Percentiles rank a stretch among this genome's conserved stretches.
Conservation (phyloP, 2,797 vertebrate genomes). For the Betta splendens region DNA sequence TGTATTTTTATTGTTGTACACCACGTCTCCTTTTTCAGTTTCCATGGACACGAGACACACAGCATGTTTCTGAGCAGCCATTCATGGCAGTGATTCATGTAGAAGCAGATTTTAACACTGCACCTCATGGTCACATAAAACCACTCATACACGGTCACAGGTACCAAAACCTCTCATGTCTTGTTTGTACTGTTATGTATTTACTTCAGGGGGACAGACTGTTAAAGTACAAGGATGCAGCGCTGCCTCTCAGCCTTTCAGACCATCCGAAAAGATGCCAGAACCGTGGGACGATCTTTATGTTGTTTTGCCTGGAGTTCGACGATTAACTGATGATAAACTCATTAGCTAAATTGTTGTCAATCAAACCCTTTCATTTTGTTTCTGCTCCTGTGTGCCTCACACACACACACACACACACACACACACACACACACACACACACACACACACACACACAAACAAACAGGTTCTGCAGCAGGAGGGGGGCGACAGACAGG, state of each 20-base stretch:
- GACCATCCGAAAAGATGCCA: too few species aligned
- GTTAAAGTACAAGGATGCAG: too few species aligned
- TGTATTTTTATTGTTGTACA: conserved; percentile 4
- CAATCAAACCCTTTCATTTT: neutral
- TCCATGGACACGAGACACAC: conserved; percentile 29
- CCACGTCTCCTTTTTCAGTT: conserved; percentile 14
- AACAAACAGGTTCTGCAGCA: conserved; percentile 11
- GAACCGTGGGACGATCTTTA: too few species aligned
- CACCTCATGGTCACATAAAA: neutral
- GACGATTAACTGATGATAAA: neutral
- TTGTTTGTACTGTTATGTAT: neutral
- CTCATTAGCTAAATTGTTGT: neutral
- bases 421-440: conserved; percentile 6
- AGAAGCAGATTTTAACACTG: conserved; percentile 4
- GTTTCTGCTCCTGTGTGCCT: neutral
- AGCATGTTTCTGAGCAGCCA: neutral
- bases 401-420: neutral
- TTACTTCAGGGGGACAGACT: neutral
- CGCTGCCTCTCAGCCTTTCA: too few species aligned
- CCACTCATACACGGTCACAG: neutral
- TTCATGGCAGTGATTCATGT: conserved; percentile 3
- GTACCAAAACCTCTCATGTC: neutral
- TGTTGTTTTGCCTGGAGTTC: too few species aligned
- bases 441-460: too few species aligned
- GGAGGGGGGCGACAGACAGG: conserved; percentile 9